Evolutionary conservation across 2,797 vertebrate species (phyloP).

Genomic region (Ispidina picta): DNA sequence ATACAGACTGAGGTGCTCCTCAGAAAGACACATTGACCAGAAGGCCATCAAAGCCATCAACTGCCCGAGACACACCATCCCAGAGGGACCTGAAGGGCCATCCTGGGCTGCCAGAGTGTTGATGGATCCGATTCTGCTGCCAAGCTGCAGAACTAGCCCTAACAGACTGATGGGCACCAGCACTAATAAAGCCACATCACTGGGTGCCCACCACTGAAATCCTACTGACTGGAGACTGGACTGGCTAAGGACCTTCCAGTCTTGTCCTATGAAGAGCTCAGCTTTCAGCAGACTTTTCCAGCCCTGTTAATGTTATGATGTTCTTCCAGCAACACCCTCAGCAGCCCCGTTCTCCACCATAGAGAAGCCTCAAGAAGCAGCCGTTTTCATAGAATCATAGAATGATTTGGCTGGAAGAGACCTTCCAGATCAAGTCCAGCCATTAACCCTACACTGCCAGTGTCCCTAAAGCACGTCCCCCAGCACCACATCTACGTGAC

Average conservation of each 20-base stretch:
- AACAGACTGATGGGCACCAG: background rate
- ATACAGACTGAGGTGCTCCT: background rate
- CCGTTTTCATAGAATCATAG: background rate
- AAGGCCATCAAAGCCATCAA: background rate
- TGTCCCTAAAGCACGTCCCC: too few species aligned
- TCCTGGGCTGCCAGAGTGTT: fast-evolving
- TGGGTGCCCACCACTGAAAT: background rate
- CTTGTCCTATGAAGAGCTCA: background rate
- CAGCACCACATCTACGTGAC: too few species aligned
- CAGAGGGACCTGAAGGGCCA: background rate
- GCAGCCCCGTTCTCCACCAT: background rate
- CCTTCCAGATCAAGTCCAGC: too few species aligned
- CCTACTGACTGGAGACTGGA: background rate
- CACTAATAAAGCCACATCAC: background rate
- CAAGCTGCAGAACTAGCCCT: background rate
- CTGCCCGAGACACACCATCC: background rate
- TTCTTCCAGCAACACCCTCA: background rate
- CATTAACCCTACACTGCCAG: too few species aligned
- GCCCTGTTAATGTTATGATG: fast-evolving
- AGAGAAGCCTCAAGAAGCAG: background rate
- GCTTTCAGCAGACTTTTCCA: background rate
- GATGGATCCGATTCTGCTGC: background rate
- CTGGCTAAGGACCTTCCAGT: background rate
- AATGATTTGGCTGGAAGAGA: too few species aligned
- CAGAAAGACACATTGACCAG: background rate